Evolutionary conservation across 2,113 vertebrate genomes (phyloP), one percentile per base, ranked within the genome.

Genomic region (Ammodytes marinus): DNA sequence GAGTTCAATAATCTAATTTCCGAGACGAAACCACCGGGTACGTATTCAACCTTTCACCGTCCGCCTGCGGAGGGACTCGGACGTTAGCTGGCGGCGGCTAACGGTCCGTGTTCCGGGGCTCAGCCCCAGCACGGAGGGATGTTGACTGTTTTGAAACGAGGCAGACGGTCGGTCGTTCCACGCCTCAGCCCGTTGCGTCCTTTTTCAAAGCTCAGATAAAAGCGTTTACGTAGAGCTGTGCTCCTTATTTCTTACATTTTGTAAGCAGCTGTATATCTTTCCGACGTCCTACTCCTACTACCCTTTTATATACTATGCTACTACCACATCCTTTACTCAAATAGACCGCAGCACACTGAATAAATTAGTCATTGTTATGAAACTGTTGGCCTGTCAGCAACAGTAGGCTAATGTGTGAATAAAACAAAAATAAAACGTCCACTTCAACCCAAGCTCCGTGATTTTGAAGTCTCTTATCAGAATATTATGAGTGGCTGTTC

Each of bases 1-100:
- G 7, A 58, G 46, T 43, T 9, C 72, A n/a, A 58, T 77, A 86
- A 4, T 12, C 73, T 2, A 47, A 17, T 80, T 59, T 75, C 2
- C 49, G n/a, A 83, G 91, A 85, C 88, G 79, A 80, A 82, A 77
- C 13, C 37, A 74, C 11, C 65, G 55, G 86, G 90, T 91, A 74
- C 79, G 84, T 92, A 86, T 90, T 53, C 42, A 58, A 55, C 37
- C 5, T 64, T 70, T 70, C 37, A 14, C 35, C 13, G 55, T 14
- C 45, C 67, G 59, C 54, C 6, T 66, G 74, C 9, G 46, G 37
- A 12, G 49, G n/a, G 0, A 50, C 17, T 69, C 63, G 3, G 6
- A 2, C 9, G 37, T 37, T 4, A 68, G 69, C 69, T 82, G 71
- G 77, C 45, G 66, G 13, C 4, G 55, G 19, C 37, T 61, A 66